Conservation (phyloP, 2,113 vertebrate species). For the Hipposideros armiger region DNA sequence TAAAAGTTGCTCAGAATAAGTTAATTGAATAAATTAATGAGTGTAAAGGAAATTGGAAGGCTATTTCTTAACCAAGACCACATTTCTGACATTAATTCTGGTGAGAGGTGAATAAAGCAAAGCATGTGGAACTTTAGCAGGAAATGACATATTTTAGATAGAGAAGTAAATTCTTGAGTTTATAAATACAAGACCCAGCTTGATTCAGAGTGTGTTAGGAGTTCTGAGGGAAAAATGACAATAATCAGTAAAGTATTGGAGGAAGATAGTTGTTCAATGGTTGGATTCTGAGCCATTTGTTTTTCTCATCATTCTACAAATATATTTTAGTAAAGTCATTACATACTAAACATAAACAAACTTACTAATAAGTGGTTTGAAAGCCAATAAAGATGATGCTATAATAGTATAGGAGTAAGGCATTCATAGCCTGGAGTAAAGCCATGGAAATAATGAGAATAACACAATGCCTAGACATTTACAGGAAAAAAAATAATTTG, state of each 20-base stretch:
- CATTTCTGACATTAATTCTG: background rate
- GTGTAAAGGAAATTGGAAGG: background rate
- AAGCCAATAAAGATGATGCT: background rate
- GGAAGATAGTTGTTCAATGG: background rate
- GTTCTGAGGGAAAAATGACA: background rate
- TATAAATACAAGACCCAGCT: background rate
- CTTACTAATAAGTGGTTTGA: background rate
- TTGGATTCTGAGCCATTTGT: background rate
- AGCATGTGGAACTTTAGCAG: background rate
- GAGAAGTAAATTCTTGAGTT: background rate
- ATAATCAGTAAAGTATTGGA: background rate
- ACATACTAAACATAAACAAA: background rate
- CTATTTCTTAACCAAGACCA: background rate
- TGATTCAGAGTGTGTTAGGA: background rate
- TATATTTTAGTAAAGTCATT: background rate
- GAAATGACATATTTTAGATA: background rate
- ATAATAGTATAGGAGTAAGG: background rate
- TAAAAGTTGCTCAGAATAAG: background rate
- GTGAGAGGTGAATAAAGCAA: background rate
- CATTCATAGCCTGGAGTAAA: background rate
- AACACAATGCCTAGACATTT: background rate
- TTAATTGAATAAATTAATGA: background rate
- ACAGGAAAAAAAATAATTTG: background rate
- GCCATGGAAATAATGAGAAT: background rate
- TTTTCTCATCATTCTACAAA: background rate